A percentile compares a stretch with the other conserved stretches of the same genome.
Conservation (phyloP, 2,888 invertebrate species). For the Pachydiplax longipennis region DNA sequence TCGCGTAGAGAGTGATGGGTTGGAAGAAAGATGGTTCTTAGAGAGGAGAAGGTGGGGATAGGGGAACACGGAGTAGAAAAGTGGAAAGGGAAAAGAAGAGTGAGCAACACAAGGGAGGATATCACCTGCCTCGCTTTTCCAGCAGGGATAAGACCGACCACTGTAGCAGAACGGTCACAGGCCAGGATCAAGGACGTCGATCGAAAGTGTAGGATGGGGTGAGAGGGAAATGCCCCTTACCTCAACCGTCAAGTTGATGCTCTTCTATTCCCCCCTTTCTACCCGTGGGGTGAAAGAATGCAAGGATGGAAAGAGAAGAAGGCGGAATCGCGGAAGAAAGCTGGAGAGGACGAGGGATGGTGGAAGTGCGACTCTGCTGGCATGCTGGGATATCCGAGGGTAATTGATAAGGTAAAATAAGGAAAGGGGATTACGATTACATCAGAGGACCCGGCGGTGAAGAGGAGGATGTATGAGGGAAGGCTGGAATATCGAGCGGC, state of each 20-base stretch:
- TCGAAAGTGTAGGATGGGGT: neutral
- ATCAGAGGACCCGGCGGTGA: neutral
- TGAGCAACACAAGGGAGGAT: neutral
- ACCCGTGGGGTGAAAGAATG: neutral
- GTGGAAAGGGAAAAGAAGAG: neutral
- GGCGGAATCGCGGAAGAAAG: neutral
- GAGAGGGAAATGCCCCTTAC: neutral
- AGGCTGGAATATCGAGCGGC: neutral
- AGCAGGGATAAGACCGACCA: neutral
- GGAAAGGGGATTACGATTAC: neutral
- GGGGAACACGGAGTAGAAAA: neutral
- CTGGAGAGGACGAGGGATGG: neutral
- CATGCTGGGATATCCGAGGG: neutral
- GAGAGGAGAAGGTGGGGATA: neutral
- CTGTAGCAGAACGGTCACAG: conserved; percentile 43
- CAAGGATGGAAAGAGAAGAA: neutral
- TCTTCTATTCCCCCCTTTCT: neutral
- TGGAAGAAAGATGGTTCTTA: neutral
- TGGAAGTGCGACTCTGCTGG: neutral
- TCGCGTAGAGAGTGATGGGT: neutral
- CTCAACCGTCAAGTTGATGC: neutral
- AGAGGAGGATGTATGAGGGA: neutral
- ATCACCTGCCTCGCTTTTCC: neutral
- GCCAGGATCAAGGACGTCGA: conserved; percentile 42
- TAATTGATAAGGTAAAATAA: neutral